phyloP scores from a whole-genome alignment of 2,113 vertebrate species.

The Mugil cephalus region DNA sequence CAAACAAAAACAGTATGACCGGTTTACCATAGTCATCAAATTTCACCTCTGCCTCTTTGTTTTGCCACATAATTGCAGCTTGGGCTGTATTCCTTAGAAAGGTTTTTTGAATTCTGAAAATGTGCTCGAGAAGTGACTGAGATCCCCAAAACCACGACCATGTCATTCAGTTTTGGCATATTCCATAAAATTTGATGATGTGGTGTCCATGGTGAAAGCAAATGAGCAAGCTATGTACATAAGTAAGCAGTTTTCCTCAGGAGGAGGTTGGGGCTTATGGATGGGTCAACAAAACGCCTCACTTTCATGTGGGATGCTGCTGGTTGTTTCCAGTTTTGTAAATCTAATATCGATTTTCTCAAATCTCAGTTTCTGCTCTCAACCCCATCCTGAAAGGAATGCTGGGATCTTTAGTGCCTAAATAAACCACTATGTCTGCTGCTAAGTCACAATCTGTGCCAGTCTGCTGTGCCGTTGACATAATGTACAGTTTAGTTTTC shows the following conservation, averaged over 20 bases:
- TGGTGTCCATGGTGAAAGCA: too few relatives aligned
- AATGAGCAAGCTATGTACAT: too few relatives aligned
- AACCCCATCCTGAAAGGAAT: neutral
- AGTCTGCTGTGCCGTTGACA: neutral
- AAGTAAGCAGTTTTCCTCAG: neutral
- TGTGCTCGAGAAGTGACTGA: neutral
- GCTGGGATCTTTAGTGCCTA: neutral
- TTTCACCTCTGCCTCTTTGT: neutral
- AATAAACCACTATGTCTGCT: neutral
- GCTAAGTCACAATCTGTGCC: neutral
- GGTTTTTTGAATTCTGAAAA: too few relatives aligned
- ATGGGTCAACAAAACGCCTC: neutral
- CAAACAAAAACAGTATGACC: neutral
- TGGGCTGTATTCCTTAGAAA: neutral
- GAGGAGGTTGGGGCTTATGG: neutral
- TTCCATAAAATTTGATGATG: too few relatives aligned
- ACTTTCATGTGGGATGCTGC: too few relatives aligned
- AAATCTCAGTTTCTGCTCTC: neutral
- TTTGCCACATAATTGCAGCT: neutral
- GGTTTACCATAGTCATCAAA: neutral
- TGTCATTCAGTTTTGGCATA: neutral
- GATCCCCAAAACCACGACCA: neutral
- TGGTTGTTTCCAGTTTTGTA: neutral
- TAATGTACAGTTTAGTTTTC: too few relatives aligned
- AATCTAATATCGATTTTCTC: neutral